phyloP scores from a whole-genome alignment of 2,797 vertebrate genomes.

The Liparis tanakae region DNA sequence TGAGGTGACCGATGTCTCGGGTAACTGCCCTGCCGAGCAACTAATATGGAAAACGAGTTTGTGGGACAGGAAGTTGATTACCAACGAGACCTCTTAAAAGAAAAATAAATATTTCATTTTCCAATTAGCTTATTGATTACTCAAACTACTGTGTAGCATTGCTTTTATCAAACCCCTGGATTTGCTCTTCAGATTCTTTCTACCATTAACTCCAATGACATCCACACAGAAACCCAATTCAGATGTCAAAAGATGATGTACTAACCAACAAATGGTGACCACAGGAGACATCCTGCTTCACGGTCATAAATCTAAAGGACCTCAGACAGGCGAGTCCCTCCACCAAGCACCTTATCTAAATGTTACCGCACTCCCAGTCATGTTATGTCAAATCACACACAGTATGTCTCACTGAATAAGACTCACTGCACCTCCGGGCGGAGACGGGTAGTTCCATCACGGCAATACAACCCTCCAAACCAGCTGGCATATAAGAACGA shows the following conservation, averaged over 20 bases:
- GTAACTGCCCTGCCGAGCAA: constrained; percentile 65
- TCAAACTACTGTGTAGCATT: constrained; percentile 9
- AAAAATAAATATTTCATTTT: constrained; percentile 23
- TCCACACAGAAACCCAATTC: constrained; percentile 31
- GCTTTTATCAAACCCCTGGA: constrained; percentile 29
- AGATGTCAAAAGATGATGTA: constrained; percentile 45
- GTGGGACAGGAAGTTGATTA: constrained; percentile 28
- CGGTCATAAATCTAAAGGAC: constrained; percentile 51
- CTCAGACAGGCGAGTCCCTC: constrained; percentile 27
- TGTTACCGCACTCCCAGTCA: constrained; percentile 35
- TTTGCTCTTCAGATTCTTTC: constrained; percentile 9
- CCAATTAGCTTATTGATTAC: constrained; percentile 25
- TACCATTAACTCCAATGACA: constrained; percentile 19
- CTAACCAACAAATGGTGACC: constrained; percentile 45
- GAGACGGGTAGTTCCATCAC: constrained; percentile 3
- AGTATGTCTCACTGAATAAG: constrained; percentile 8
- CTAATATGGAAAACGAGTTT: constrained; percentile 28
- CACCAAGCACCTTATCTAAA: constrained; percentile 43
- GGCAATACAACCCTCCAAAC: constrained; percentile 9
- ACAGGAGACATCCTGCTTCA: constrained; percentile 20
- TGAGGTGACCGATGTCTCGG: constrained; percentile 74
- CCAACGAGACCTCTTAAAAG: constrained; percentile 2
- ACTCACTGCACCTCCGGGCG: background rate
- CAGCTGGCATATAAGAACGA: background rate
- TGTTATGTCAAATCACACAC: constrained; percentile 33